Conservation (phyloP, 2,888 invertebrate genomes). For the Sipha maydis region DNA sequence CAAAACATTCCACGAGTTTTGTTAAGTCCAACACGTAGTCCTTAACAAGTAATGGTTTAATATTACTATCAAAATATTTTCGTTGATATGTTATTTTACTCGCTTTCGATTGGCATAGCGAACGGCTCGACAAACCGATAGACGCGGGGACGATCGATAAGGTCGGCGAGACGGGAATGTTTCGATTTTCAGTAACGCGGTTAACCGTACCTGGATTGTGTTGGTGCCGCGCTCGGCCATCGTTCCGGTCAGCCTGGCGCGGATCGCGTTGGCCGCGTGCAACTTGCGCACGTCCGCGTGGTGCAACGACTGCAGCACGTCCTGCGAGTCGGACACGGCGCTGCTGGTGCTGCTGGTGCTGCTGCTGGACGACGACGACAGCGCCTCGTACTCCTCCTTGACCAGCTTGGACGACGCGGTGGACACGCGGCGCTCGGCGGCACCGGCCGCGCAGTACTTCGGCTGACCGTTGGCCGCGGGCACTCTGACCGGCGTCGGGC, state of each 20-base stretch:
- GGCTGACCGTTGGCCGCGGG: slow-evolving; percentile 70
- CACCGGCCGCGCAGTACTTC: slow-evolving; percentile 87
- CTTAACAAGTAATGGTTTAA: too few species aligned
- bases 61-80: too few species aligned
- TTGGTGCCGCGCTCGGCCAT: slow-evolving; percentile 79
- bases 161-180: too few species aligned
- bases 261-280: slow-evolving; percentile 77
- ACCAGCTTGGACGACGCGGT: slow-evolving; percentile 77
- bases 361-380: slow-evolving; percentile 71
- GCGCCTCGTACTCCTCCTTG: slow-evolving; percentile 80
- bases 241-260: slow-evolving; percentile 83
- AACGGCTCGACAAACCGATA: too few species aligned
- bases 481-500: slow-evolving; percentile 34
- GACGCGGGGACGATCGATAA: too few species aligned
- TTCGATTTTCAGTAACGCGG: too few species aligned
- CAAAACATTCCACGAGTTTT: too few species aligned
- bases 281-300: slow-evolving; percentile 68
- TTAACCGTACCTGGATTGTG: slow-evolving; percentile 76
- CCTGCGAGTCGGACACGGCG: slow-evolving; percentile 77
- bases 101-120: too few species aligned
- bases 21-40: too few species aligned
- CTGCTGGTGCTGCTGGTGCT: slow-evolving; percentile 82
- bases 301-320: slow-evolving; percentile 77
- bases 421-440: slow-evolving; percentile 84
- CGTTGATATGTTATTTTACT: too few species aligned